A percentile compares a stretch with the other conserved stretches of the same genome.
Evolutionary conservation across 1,140 invertebrate species (phyloP).

Genomic region (Trichonephila clavipes): DNA sequence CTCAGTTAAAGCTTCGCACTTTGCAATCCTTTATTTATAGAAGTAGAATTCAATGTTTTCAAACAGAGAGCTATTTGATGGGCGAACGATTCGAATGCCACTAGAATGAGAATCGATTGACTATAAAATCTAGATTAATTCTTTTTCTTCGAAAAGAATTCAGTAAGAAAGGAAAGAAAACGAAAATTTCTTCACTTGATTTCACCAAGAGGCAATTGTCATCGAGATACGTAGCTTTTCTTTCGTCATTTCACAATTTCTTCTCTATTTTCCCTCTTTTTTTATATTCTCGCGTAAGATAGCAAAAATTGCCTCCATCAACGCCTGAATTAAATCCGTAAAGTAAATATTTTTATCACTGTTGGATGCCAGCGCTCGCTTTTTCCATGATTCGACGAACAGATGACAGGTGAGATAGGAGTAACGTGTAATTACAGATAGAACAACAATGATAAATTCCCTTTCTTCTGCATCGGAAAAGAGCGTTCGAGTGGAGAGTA

Average conservation of each 20-base stretch:
- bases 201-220: neutral
- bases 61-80: neutral
- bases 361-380: neutral
- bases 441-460: neutral
- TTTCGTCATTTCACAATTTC: neutral
- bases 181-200: neutral
- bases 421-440: neutral
- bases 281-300: neutral
- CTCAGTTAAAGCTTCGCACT: no score
- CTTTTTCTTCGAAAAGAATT: neutral
- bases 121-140: conserved; percentile 22
- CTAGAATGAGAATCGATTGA: neutral
- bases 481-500: neutral
- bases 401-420: neutral
- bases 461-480: neutral
- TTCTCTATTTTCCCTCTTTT: neutral
- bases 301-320: neutral
- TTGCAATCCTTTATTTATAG: no score
- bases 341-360: neutral
- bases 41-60: neutral
- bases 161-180: neutral
- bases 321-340: neutral
- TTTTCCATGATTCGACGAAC: neutral
- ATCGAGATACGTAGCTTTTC: neutral
- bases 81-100: neutral